Percentiles rank a stretch among this genome's conserved stretches.
phyloP scores from a whole-genome alignment of 2,797 vertebrate genomes.

The Phrynocephalus forsythii region DNA sequence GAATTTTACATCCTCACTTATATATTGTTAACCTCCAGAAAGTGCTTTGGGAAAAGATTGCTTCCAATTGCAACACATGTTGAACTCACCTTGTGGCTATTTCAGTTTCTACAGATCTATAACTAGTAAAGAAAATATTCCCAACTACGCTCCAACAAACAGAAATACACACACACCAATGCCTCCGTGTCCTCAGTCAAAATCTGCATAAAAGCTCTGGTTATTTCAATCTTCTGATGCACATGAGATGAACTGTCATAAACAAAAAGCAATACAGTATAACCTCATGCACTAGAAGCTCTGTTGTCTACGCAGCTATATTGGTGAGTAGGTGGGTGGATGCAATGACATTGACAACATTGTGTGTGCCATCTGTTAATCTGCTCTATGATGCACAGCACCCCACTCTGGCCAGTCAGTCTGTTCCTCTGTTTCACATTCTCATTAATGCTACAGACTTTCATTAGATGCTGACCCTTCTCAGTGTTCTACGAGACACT shows the following conservation, averaged over 20 bases:
- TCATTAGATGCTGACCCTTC: constrained; percentile 57
- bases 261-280: not conserved
- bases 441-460: not conserved
- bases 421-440: not conserved
- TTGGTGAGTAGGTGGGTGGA: accelerated
- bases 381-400: not conserved
- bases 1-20: not conserved
- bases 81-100: not conserved
- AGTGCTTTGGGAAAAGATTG: not conserved
- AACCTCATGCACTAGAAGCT: not conserved
- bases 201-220: not conserved
- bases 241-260: not conserved
- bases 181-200: not conserved
- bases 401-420: not conserved
- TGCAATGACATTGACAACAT: not conserved
- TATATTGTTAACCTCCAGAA: not conserved
- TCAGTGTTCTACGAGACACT: constrained; percentile 36
- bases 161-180: not conserved
- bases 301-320: not conserved
- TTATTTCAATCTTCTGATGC: not conserved
- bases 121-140: not conserved
- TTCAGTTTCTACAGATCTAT: not conserved
- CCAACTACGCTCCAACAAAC: not conserved
- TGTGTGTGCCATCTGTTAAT: not conserved
- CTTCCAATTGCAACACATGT: not conserved